Evolutionary conservation across 2,113 vertebrate genomes (phyloP).

Genomic region (Rhineura floridana): DNA sequence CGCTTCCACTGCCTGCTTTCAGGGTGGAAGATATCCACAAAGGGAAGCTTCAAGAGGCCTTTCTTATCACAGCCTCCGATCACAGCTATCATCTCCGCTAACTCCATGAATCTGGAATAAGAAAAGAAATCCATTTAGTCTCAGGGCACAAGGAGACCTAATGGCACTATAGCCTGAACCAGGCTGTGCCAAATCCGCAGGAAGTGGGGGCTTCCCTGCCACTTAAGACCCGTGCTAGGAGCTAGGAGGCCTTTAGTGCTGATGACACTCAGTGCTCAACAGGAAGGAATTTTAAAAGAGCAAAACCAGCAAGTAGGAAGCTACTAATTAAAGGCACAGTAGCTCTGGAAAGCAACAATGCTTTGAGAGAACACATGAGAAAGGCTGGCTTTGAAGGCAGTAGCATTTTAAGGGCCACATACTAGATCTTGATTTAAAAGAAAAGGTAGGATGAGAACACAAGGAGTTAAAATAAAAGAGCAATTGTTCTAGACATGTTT

Average conservation of each 20-base stretch:
- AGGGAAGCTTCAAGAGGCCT: constrained; percentile 76
- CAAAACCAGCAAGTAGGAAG: not conserved
- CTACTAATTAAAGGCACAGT: not conserved
- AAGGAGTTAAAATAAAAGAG: too few species aligned
- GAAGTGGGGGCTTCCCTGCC: too few species aligned
- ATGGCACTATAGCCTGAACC: not conserved
- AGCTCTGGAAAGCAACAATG: not conserved
- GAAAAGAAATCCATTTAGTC: not conserved
- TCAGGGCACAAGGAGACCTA: accelerated
- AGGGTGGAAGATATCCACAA: constrained; percentile 74
- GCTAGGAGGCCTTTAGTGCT: not conserved
- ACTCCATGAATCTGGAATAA: constrained; percentile 74
- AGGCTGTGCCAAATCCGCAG: not conserved
- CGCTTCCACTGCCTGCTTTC: constrained; percentile 74
- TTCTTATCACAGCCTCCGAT: constrained; percentile 82
- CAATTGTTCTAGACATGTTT: not conserved
- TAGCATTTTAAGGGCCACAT: not conserved
- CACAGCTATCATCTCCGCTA: constrained; percentile 80
- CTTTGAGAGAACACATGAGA: not conserved
- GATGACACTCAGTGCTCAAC: not conserved
- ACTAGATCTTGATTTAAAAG: too few species aligned
- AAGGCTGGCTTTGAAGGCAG: not conserved
- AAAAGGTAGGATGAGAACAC: too few species aligned
- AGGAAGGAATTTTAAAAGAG: not conserved
- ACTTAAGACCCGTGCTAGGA: not conserved